Conservation (phyloP, 2,888 invertebrate genomes). For the Rhamphomyia laevipes region DNA sequence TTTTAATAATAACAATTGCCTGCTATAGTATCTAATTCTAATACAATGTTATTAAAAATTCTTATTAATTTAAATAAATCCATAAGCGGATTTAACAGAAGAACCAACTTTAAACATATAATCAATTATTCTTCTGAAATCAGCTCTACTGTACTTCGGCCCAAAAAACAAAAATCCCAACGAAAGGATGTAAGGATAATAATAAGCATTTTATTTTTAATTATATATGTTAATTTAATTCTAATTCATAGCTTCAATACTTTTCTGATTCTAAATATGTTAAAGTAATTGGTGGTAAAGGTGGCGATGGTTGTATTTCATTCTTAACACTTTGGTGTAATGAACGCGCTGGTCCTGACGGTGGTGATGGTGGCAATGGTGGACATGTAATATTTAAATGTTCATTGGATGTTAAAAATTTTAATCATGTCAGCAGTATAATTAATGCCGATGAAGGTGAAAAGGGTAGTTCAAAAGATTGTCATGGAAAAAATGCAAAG, state of each 20-base stretch:
- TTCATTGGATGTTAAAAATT: constrained; percentile 51
- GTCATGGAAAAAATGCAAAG: constrained; percentile 68
- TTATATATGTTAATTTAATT: neutral
- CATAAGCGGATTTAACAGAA: too few relatives aligned
- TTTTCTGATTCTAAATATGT: constrained; percentile 64
- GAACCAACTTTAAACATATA: too few relatives aligned
- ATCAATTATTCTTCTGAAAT: too few relatives aligned
- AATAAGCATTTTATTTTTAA: neutral
- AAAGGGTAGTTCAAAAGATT: constrained; percentile 60
- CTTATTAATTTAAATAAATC: too few relatives aligned
- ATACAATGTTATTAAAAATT: too few relatives aligned
- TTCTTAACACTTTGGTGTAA: constrained; percentile 73
- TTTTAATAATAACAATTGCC: too few relatives aligned
- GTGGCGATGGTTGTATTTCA: constrained; percentile 87
- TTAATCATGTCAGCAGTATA: constrained; percentile 51
- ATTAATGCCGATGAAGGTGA: constrained; percentile 57
- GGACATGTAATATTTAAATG: constrained; percentile 85
- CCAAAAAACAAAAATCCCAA: constrained; percentile 39
- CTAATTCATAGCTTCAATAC: constrained; percentile 39
- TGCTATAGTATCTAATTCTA: too few relatives aligned
- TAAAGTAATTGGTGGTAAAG: constrained; percentile 66
- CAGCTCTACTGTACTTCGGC: constrained; percentile 29
- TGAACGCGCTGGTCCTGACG: constrained; percentile 87
- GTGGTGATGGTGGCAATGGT: constrained; percentile 90
- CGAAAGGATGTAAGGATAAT: constrained; percentile 30